Base-by-base conservation (phyloP, 2,888 invertebrate species). In the Maniola hyperantus region DNA sequence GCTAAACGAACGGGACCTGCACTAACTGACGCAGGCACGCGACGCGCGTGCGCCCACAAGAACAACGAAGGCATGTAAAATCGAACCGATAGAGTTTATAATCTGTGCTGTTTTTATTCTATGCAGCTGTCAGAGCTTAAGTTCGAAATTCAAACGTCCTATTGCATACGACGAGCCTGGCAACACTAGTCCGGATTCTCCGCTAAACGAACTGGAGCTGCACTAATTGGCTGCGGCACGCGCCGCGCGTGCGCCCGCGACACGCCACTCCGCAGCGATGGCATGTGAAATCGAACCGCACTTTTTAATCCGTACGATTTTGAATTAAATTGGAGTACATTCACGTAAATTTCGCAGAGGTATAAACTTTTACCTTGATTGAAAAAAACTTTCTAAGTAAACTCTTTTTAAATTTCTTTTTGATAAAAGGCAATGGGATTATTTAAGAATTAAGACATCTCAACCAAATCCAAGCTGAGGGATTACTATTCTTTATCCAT, bases 191-290 rank as follows among this genome's bases (percentile, higher is more conserved):
- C 15, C 18, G 26, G 83, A 81, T 84, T 87, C 87, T 87, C 86
- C 83, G 83, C 87, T 83, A 83, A 83, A 83, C 84, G 85, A 91
- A 92, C 86, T 91, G 87, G 91, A 92, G 91, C 91, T 88, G 85
- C 89, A 91, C 92, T 91, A 92, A 92, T 92, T 91, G 90, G 89
- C 85, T 72, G 75, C 78, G 89, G 91, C 91, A 91, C 90, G 90
- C 91, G 91, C 89, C 87, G 86, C 82, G 84, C 85, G 82, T 84
- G 83, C 83, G 83, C 85, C 75, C 50, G 18, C 48, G 48, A 55
- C 51, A 33, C 79, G 72, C 78, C 83, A 85, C 88, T 84, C 86
- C 88, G 87, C 82, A 87, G 83, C 87, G 84, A 87, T 88, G 88
- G 86, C 89, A 89, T 89, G 89, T 89, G 89, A 91, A 91, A 91